These are phyloP conservation scores for Circaetus cinerascens DNA, from an alignment of 2,113 vertebrate genomes.

Conservation along the genomic window DNA sequence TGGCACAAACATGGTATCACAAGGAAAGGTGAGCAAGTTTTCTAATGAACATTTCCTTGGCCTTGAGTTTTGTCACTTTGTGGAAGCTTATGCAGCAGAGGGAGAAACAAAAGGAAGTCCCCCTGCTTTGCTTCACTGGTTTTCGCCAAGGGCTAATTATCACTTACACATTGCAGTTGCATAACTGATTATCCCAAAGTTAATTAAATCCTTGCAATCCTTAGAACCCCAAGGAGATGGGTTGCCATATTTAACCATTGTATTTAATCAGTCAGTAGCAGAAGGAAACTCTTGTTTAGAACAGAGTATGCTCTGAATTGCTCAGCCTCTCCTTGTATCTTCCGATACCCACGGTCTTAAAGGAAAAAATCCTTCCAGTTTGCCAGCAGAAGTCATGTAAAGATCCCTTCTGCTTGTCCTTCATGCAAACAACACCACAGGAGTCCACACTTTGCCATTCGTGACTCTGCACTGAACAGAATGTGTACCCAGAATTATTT, in stretches of 20 bases:
- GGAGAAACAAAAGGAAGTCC: neutral
- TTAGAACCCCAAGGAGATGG: neutral
- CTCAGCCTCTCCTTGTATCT: neutral
- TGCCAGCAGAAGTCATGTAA: neutral
- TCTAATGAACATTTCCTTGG: neutral
- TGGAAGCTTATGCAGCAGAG: neutral
- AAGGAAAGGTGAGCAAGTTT: neutral
- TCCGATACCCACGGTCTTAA: neutral
- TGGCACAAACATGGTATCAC: neutral
- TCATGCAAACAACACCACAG: neutral
- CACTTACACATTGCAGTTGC: neutral
- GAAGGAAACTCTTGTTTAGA: neutral
- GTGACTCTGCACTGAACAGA: neutral
- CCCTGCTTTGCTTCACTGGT: neutral
- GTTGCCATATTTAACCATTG: neutral
- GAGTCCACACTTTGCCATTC: neutral
- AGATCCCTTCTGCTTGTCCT: neutral
- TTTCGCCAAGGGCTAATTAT: constrained; percentile 1
- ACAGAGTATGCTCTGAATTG: neutral
- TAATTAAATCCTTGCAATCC: neutral
- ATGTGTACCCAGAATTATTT: neutral
- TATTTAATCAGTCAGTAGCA: neutral
- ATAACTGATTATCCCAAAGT: neutral
- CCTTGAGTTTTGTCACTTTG: neutral
- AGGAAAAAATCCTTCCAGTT: neutral